These are phyloP conservation scores for Apoda limacodes DNA, from an alignment of 2,888 invertebrate species.

Conservation along the genomic window DNA sequence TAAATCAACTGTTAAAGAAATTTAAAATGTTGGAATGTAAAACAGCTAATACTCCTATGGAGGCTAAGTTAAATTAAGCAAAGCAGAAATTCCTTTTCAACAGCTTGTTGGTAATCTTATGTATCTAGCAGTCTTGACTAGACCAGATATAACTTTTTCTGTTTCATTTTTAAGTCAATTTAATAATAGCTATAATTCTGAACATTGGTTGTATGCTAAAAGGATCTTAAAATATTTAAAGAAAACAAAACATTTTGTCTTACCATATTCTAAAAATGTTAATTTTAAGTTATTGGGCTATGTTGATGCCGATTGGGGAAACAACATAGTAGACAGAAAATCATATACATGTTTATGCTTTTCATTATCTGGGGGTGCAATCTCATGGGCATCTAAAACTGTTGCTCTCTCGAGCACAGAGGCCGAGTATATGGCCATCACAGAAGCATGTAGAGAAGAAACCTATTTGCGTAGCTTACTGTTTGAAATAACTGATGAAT, in stretches of 20 bases:
- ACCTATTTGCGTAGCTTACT: too few species aligned
- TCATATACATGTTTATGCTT: slow-evolving; percentile 14
- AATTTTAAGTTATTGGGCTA: slow-evolving; percentile 3
- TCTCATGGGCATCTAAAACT: slow-evolving; percentile 12
- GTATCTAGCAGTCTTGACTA: slow-evolving; percentile 12
- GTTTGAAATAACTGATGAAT: too few species aligned
- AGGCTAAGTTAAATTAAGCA: too few species aligned
- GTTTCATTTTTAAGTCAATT: too few species aligned
- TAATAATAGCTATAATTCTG: slow-evolving; percentile 12
- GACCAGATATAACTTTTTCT: too few species aligned
- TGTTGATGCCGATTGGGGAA: too few species aligned
- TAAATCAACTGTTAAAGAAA: too few species aligned
- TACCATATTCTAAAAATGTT: slow-evolving; percentile 7
- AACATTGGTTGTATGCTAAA: slow-evolving; percentile 15
- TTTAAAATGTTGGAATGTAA: too few species aligned
- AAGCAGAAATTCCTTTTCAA: too few species aligned
- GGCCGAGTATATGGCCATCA: too few species aligned
- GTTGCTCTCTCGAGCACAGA: slow-evolving; percentile 7
- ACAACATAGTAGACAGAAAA: slow-evolving; percentile 10
- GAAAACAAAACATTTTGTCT: slow-evolving; percentile 9
- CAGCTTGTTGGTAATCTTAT: slow-evolving; percentile 15
- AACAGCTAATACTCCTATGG: too few species aligned
- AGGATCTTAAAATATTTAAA: too few species aligned
- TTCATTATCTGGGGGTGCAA: slow-evolving; percentile 6
- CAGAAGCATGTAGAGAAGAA: slow-evolving; percentile 18